Base-by-base conservation (phyloP, 1,140 invertebrate genomes). In the Drosophila mayri region DNA sequence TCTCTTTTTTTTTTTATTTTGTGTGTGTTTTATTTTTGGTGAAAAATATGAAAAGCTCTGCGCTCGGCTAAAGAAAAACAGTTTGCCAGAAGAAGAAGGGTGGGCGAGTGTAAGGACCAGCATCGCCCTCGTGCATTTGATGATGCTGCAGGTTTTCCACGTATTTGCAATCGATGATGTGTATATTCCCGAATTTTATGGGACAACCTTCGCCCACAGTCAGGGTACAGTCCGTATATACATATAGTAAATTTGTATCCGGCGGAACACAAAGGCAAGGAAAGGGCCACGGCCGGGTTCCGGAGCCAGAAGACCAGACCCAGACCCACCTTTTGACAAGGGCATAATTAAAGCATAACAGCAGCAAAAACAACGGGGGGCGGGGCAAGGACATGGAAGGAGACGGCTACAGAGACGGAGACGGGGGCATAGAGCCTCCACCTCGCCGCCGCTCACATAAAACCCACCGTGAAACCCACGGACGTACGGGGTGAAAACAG, bases 261-360 rank as follows among this genome's bases (percentile, higher is more conserved):
- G 66, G 47, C 44, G n/a, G 47, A 50, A 50, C 47, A 54, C 38
- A 71, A 58, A 72, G 74, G 54, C 78, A 57, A 41, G 28, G 41
- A 86, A 65, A 35, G 73, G 46, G 61, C 57, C 76, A 49, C 38
- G 62, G 65, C 59, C 57, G 43, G 40, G 43, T 52, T 32, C 55
- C n/a, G 40, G 18, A 57, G 76, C 64, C 65, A 22, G 38, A 74
- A 52, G 65, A 63, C 44, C 73, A 64, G 54, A 58, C 63, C 81
- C 55, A 57, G 63, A 63, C 76, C 84, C 80, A 84, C 83, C 83
- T 87, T 88, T 88, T 87, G 83, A 87, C 83, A 87, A 87, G 83
- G 84, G 83, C 83, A 87, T 87, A 87, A 87, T 87, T 87, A 87
- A 87, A 87, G 83, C 80, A 80, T 87, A 87, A 87, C 83, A 86